Evolutionary conservation across 2,113 vertebrate species (phyloP), one percentile per base, ranked within the genome.

Genomic region (Lampris incognitus): DNA sequence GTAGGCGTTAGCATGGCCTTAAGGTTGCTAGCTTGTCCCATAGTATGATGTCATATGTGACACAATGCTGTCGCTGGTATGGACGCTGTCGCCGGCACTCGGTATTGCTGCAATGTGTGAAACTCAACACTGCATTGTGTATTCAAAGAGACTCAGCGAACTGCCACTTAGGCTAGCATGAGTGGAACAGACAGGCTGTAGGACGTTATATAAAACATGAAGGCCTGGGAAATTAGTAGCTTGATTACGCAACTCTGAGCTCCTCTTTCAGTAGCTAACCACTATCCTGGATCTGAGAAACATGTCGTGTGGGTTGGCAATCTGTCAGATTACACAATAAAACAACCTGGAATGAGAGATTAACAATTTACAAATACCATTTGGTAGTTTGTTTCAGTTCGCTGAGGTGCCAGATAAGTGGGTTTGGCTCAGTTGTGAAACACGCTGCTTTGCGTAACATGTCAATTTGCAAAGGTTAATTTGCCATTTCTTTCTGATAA

Each of bases 31-130:
- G 49, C 66, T 37, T 42, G 1, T 56, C 50, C 38, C 39, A 6
- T 52, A 81, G 54, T 60, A 59, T 69, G 70, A 69, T 63, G 39
- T 62, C 48, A 44, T 36, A 36, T 54, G 68, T 71, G 69, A 80
- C 74, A 41, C 58, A 39, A 69, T 68, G 60, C 40, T 10, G 46
- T 9, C 38, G 60, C 54, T 5, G 9, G 66, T 75, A 72, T 76
- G 51, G 52, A 7, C 44, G 4, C 44, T 7, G 4, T 7, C 4
- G 4, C 4, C 7, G 52, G 24, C 52, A 13, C 52, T 52, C 2
- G 11, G 69, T 57, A 24, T 70, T 8, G 0, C 5, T 39, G 61
- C 44, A 56, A 36, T 9, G 65, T 69, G 36, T 72, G 55, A 72
- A 81, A 86, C 70, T 36, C 8, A 5, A 71, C n/a, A 55, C 61